Percentiles rank a stretch among this genome's conserved stretches.
Conservation (phyloP, 2,113 vertebrate genomes). For the Oncorhynchus clarkii region DNA sequence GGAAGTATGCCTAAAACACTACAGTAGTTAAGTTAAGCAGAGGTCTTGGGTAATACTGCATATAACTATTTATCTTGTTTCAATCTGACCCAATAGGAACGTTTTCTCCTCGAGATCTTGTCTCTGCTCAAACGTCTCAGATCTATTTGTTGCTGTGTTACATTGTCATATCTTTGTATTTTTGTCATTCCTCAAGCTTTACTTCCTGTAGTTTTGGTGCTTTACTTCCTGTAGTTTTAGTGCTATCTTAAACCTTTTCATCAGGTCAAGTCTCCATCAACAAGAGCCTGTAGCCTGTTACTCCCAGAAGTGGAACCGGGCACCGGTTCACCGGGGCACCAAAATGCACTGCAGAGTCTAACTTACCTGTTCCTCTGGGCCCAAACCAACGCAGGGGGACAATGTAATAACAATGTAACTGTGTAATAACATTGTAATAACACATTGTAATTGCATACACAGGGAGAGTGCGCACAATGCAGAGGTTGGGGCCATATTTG, state of each 20-base stretch:
- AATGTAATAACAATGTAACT: conserved; percentile 55
- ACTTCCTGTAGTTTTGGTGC: too few species aligned
- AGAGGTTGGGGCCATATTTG: conserved; percentile 92
- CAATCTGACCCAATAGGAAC: too few species aligned
- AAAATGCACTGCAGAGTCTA: not conserved
- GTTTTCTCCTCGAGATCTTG: too few species aligned
- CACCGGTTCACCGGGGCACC: not conserved
- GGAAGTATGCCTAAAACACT: not conserved
- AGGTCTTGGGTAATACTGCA: too few species aligned
- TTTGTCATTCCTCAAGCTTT: too few species aligned
- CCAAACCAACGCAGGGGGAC: conserved; percentile 5
- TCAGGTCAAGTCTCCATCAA: not conserved
- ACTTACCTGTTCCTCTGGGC: not conserved
- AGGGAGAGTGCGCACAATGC: conserved; percentile 80
- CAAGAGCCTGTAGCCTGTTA: not conserved
- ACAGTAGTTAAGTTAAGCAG: not conserved
- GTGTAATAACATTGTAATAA: conserved; percentile 75
- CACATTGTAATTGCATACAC: conserved; percentile 81
- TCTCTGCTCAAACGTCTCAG: too few species aligned
- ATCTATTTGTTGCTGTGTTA: too few species aligned
- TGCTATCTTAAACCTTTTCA: too few species aligned
- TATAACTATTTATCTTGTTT: too few species aligned
- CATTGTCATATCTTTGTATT: too few species aligned
- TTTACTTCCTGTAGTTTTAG: too few species aligned
- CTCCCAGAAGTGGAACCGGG: not conserved